These are phyloP conservation scores for Xylota sylvarum DNA, from an alignment of 2,888 invertebrate genomes.

Conservation along the genomic window DNA sequence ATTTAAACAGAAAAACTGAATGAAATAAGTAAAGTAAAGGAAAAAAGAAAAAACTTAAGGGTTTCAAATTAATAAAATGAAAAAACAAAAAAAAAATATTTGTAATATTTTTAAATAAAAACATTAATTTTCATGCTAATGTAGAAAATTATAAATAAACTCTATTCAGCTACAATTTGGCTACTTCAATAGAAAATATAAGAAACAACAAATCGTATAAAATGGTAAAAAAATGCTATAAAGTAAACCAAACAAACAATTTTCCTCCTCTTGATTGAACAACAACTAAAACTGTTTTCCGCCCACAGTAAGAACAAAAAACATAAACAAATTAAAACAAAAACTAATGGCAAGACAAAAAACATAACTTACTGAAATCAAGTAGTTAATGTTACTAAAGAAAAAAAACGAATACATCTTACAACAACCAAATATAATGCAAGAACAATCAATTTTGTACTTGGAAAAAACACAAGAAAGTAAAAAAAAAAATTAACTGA, in stretches of 20 bases:
- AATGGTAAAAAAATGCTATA: slow-evolving; percentile 52
- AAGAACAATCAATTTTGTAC: slow-evolving; percentile 79
- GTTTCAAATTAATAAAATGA: slow-evolving; percentile 66
- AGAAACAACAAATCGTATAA: slow-evolving; percentile 27
- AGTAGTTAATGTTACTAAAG: slow-evolving; percentile 47
- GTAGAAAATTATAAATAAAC: slow-evolving; percentile 31
- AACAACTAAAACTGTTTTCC: slow-evolving; percentile 73
- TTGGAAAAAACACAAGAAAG: slow-evolving; percentile 67
- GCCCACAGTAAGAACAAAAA: slow-evolving; percentile 73
- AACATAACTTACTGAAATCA: slow-evolving; percentile 42
- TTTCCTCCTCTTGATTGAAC: slow-evolving; percentile 76
- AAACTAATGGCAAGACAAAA: slow-evolving; percentile 59
- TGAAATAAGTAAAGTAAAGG: slow-evolving; percentile 76
- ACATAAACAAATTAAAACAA: slow-evolving; percentile 44
- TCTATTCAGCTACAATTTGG: slow-evolving; percentile 51
- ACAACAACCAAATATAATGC: slow-evolving; percentile 70
- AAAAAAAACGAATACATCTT: slow-evolving; percentile 46
- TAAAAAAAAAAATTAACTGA: slow-evolving; percentile 59
- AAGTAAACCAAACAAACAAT: slow-evolving; percentile 58
- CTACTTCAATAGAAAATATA: slow-evolving; percentile 44
- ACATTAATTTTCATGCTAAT: slow-evolving; percentile 50
- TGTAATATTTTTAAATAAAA: slow-evolving; percentile 77
- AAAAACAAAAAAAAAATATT: slow-evolving; percentile 78
- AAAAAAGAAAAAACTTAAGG: slow-evolving; percentile 62
- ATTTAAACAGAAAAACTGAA: slow-evolving; percentile 57